A percentile compares a stretch with the other conserved stretches of the same genome.
Evolutionary conservation across 1,140 invertebrate species (phyloP).

Genomic region (Drosophila serrata): DNA sequence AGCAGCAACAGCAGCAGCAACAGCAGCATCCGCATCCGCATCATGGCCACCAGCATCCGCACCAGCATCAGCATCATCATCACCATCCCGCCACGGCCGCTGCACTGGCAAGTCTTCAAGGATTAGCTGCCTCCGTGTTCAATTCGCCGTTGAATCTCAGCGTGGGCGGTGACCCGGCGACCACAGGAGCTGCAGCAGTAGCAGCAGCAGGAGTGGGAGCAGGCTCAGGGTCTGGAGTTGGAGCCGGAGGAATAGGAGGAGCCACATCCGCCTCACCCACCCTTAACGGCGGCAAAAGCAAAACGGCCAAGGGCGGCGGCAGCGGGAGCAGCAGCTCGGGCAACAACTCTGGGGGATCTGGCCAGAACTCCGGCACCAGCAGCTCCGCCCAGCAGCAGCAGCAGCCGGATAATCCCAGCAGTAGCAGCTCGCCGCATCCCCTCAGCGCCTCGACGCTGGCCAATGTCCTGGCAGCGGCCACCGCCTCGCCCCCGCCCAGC

Average conservation of each 20-base stretch:
- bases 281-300: conserved; percentile 59
- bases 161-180: conserved; percentile 86
- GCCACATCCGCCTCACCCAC: conserved; percentile 42
- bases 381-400: conserved; percentile 57
- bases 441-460: conserved; percentile 73
- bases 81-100: conserved; percentile 85
- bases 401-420: conserved; percentile 73
- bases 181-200: conserved; percentile 38
- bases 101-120: conserved; percentile 90
- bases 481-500: conserved; percentile 85
- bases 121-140: conserved; percentile 90
- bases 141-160: conserved; percentile 93
- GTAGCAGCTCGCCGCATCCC: conserved; percentile 67
- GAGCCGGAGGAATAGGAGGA: not conserved
- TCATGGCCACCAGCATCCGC: conserved; percentile 58
- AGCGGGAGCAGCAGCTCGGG: conserved; percentile 19
- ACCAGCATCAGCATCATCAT: conserved; percentile 85
- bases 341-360: conserved; percentile 40
- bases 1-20: conserved; percentile 74
- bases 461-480: conserved; percentile 76
- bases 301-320: conserved; percentile 58
- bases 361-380: conserved; percentile 24
- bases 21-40: conserved; percentile 85
- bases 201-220: conserved; percentile 22
- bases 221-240: not conserved